Evolutionary conservation across 1,140 invertebrate genomes (phyloP).

Genomic region (Drosophila mojavensis): DNA sequence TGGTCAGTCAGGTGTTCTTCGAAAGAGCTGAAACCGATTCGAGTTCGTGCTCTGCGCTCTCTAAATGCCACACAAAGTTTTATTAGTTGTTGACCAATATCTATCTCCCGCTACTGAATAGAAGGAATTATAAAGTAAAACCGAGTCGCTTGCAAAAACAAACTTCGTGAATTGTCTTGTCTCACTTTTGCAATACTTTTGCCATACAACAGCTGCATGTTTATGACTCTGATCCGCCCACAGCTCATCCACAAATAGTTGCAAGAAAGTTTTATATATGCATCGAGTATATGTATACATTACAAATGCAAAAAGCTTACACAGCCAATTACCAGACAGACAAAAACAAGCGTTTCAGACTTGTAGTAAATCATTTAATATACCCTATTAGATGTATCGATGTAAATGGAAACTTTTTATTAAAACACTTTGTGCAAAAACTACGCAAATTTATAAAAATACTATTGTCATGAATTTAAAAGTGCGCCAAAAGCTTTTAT

Average conservation of each 20-base stretch:
- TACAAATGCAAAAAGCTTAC: too few species aligned
- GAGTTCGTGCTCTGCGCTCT: conserved; percentile 38
- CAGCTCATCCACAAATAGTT: conserved; percentile 7
- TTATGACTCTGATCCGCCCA: background rate
- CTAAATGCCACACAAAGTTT: conserved; percentile 66
- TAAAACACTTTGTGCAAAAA: too few species aligned
- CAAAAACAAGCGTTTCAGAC: background rate
- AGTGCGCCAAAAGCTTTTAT: too few species aligned
- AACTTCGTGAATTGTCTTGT: conserved; percentile 49
- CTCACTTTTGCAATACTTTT: conserved; percentile 42
- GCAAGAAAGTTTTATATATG: background rate
- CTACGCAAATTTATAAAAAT: too few species aligned
- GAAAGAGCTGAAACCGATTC: conserved; percentile 11
- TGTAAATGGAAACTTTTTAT: too few species aligned
- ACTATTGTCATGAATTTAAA: too few species aligned
- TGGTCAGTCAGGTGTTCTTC: conserved; percentile 17
- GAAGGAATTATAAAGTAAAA: background rate
- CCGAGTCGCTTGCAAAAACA: conserved; percentile 7
- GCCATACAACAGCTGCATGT: conserved; percentile 2
- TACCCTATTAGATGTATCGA: too few species aligned
- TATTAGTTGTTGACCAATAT: conserved; percentile 75
- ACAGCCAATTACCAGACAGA: background rate
- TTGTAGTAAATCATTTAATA: too few species aligned
- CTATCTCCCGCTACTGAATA: background rate
- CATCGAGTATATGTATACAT: background rate